phyloP scores from a whole-genome alignment of 2,113 vertebrate genomes.

The Perca flavescens region DNA sequence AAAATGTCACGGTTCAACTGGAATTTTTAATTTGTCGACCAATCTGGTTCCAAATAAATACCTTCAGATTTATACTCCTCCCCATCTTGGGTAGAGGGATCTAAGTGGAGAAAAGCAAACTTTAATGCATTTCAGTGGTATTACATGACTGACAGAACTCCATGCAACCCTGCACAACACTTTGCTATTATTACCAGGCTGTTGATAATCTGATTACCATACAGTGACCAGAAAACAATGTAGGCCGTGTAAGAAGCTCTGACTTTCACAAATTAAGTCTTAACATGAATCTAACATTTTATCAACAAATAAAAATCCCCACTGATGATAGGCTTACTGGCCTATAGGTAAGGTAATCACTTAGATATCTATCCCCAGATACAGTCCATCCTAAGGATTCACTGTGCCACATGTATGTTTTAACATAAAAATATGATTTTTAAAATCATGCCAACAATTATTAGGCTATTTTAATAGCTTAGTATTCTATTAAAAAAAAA shows the following conservation, averaged over 20 bases:
- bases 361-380: too few species aligned
- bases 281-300: too few species aligned
- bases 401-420: too few species aligned
- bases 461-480: too few species aligned
- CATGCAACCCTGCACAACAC: slow-evolving; percentile 47
- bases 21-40: slow-evolving; percentile 44
- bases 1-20: slow-evolving; percentile 35
- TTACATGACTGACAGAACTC: slow-evolving; percentile 42
- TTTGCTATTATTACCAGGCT: not conserved
- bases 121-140: slow-evolving; percentile 76
- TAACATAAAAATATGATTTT: too few species aligned
- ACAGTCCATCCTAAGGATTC: too few species aligned
- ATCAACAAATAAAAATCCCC: too few species aligned
- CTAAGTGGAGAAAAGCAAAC: slow-evolving; percentile 83
- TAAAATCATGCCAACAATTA: too few species aligned
- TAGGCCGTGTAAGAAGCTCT: not conserved
- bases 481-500: too few species aligned
- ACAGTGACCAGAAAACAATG: slow-evolving; percentile 6
- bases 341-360: too few species aligned
- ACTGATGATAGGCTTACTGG: too few species aligned
- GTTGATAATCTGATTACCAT: not conserved
- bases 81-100: slow-evolving; percentile 83
- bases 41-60: slow-evolving; percentile 79
- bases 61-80: slow-evolving; percentile 86
- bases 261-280: not conserved